Conservation (phyloP, 2,113 vertebrate genomes). For the Anguilla rostrata region DNA sequence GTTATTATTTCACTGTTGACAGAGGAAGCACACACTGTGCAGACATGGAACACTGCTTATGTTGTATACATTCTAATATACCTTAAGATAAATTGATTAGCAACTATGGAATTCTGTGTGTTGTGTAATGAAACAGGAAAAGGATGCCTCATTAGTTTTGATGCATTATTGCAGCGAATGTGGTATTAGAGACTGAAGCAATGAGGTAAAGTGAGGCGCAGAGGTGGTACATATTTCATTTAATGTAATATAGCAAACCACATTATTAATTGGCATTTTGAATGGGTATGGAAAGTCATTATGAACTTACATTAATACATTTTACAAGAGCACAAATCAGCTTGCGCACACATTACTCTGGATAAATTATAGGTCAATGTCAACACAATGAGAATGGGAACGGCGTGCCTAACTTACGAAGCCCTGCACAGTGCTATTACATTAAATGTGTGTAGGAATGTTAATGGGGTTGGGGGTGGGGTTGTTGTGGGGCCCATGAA, state of each 20-base stretch:
- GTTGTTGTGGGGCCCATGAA: not conserved
- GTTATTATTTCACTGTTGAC: not conserved
- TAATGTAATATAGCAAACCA: slow-evolving; percentile 7
- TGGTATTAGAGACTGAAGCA: not conserved
- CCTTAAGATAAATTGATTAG: slow-evolving; percentile 11
- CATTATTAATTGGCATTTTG: slow-evolving; percentile 9
- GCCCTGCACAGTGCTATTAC: not conserved
- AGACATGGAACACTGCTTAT: slow-evolving; percentile 1
- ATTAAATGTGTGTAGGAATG: not conserved
- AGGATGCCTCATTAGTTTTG: slow-evolving; percentile 3
- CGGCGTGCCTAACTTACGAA: not conserved
- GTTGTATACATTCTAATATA: not conserved
- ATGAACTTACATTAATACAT: slow-evolving; percentile 4
- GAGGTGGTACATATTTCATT: slow-evolving; percentile 8
- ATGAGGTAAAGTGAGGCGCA: not conserved
- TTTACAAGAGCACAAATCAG: slow-evolving; percentile 2
- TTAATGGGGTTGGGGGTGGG: not conserved
- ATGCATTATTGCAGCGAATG: not conserved
- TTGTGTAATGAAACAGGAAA: not conserved
- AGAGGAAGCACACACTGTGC: not conserved
- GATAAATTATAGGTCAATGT: slow-evolving; percentile 1
- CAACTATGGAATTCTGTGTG: not conserved
- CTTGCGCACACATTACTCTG: not conserved
- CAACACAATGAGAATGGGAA: slow-evolving; percentile 3
- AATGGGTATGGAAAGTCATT: slow-evolving; percentile 7